phyloP scores from a whole-genome alignment of 2,888 invertebrate species.

The Stegana nigrithorax region DNA sequence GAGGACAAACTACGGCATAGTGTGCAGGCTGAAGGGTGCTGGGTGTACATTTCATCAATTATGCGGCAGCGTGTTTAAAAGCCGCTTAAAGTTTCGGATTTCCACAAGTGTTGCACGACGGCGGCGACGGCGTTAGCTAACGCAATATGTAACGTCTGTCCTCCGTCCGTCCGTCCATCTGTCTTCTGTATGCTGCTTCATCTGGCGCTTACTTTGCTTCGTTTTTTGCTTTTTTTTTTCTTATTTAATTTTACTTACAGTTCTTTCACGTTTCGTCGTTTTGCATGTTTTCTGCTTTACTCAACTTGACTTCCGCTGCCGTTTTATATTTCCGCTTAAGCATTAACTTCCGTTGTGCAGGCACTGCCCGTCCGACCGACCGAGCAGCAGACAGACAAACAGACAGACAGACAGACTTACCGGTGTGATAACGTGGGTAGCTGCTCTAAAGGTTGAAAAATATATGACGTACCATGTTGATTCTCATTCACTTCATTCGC shows the following conservation, averaged over 20 bases:
- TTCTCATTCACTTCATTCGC: no score
- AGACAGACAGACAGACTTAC: not conserved
- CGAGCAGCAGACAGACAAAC: not conserved
- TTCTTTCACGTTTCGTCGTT: not conserved
- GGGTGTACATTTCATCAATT: conserved; percentile 7
- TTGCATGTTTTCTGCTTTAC: not conserved
- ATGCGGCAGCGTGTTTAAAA: not conserved
- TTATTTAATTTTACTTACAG: not conserved
- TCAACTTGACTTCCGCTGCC: not conserved
- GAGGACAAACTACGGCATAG: not conserved
- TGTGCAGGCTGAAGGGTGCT: not conserved
- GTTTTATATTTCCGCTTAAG: conserved; percentile 13
- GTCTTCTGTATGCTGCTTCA: no score
- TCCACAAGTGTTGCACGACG: no score
- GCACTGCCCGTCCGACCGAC: not conserved
- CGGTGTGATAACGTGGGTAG: no score
- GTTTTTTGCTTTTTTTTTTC: not conserved
- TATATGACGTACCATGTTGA: no score
- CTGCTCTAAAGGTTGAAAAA: no score
- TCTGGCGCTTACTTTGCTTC: not conserved
- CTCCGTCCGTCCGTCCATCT: no score
- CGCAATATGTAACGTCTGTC: no score
- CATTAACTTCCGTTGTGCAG: conserved; percentile 9
- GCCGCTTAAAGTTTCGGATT: conserved; percentile 7
- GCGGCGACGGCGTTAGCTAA: no score